Conservation (phyloP, 2,113 vertebrate genomes). For the Prinia subflava region DNA sequence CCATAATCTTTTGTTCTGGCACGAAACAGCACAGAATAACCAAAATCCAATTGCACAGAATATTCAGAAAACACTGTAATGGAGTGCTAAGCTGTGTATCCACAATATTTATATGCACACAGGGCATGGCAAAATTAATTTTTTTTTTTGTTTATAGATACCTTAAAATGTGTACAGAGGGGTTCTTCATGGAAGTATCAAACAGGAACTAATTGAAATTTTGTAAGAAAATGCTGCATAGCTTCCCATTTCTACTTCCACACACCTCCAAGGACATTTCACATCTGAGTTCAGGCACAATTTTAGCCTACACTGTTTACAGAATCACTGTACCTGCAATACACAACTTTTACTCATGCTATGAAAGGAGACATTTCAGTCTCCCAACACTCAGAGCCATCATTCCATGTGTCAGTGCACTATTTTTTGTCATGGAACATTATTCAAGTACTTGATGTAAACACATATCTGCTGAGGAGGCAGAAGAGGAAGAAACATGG, state of each 20-base stretch:
- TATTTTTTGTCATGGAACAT: not conserved
- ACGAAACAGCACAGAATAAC: not conserved
- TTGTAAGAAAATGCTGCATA: not conserved
- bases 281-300: not conserved
- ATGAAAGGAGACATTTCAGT: not conserved
- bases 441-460: not conserved
- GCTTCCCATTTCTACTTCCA: not conserved
- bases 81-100: not conserved
- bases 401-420: fast-evolving
- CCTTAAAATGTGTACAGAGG: not conserved
- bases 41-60: not conserved
- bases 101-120: not conserved
- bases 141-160: not conserved
- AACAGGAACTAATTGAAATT: not conserved
- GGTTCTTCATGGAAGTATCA: not conserved
- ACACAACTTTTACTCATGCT: not conserved
- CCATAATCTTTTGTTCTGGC: not conserved
- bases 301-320: not conserved
- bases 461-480: not conserved
- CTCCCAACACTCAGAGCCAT: not conserved
- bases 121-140: not conserved
- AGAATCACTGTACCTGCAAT: not conserved
- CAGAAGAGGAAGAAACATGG: not conserved
- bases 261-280: not conserved
- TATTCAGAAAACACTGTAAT: not conserved